Conservation (phyloP, 2,888 invertebrate genomes). For the Enchytraeus crypticus region DNA sequence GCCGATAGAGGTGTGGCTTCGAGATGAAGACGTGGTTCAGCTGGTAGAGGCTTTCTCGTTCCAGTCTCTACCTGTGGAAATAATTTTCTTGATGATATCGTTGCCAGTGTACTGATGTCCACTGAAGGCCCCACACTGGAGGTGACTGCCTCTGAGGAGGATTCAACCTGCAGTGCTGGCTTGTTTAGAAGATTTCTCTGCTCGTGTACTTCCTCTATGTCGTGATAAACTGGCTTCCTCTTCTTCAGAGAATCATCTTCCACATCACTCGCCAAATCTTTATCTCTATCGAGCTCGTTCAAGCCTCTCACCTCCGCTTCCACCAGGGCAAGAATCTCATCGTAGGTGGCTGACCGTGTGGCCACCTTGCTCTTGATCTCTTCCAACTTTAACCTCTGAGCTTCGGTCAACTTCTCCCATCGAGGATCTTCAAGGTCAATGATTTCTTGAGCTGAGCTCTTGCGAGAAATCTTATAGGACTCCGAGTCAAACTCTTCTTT, state of each 20-base stretch:
- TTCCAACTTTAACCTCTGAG: neutral
- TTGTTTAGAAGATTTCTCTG: too few relatives aligned
- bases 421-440: too few relatives aligned
- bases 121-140: neutral
- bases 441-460: too few relatives aligned
- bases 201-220: neutral
- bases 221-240: neutral
- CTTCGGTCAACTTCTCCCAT: too few relatives aligned
- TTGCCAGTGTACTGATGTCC: neutral
- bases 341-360: conserved; percentile 4
- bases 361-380: neutral
- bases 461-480: too few relatives aligned
- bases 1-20: neutral
- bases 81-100: too few relatives aligned
- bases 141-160: neutral
- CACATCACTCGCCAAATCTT: neutral
- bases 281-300: neutral
- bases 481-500: too few relatives aligned
- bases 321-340: conserved; percentile 4
- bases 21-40: neutral
- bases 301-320: conserved; percentile 2
- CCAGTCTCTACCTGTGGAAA: neutral
- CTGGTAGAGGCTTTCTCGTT: neutral
- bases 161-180: neutral
- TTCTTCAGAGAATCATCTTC: neutral